phyloP scores from a whole-genome alignment of 2,797 vertebrate genomes.

The Phyllotis vaccarum region DNA sequence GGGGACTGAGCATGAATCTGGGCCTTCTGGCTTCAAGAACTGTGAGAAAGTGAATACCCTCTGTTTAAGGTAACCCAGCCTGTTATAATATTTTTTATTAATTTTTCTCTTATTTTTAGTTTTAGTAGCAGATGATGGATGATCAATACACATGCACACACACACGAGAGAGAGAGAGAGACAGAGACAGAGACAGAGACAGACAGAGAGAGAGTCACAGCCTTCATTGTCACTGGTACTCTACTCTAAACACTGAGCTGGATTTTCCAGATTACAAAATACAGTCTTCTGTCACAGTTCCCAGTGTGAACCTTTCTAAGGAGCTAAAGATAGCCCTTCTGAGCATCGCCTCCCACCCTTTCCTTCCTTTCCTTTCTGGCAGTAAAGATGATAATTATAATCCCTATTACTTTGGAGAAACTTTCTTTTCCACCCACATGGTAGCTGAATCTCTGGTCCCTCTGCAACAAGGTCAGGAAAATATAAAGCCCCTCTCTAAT shows the following conservation, averaged over 20 bases:
- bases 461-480: constrained; percentile 12
- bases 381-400: constrained; percentile 68
- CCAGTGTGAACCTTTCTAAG: constrained; percentile 54
- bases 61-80: background rate
- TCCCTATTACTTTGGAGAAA: constrained; percentile 69
- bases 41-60: background rate
- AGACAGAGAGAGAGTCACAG: background rate
- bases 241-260: constrained; percentile 34
- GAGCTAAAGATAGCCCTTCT: constrained; percentile 55
- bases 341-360: background rate
- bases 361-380: constrained; percentile 53
- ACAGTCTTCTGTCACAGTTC: constrained; percentile 56
- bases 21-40: background rate
- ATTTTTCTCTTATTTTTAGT: background rate
- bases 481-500: background rate
- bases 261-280: constrained; percentile 53
- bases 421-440: constrained; percentile 52
- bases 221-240: background rate
- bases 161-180: background rate
- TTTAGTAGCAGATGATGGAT: background rate
- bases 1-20: background rate
- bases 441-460: constrained; percentile 30
- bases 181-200: background rate
- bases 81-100: background rate
- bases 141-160: background rate